Evolutionary conservation across 2,113 vertebrate species (phyloP).

Genomic region (Odocoileus virginianus): DNA sequence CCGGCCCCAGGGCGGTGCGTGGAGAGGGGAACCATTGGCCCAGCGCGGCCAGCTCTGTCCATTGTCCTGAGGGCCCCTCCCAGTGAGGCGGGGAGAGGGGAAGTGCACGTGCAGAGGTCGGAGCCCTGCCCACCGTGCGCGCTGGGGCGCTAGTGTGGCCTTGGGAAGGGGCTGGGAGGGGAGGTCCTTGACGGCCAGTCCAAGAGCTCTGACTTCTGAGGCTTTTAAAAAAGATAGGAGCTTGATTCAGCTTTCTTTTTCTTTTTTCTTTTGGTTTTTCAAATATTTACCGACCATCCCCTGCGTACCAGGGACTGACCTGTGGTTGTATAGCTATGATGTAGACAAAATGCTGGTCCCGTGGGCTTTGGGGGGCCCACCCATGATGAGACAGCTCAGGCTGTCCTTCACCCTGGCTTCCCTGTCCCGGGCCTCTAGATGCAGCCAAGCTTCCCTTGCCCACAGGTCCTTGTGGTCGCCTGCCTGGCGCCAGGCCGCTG

Average conservation of each 20-base stretch:
- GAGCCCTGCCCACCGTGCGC: neutral
- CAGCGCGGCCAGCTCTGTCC: accelerated
- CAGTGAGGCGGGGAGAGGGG: neutral
- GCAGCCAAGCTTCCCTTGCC: neutral
- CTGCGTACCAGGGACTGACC: neutral
- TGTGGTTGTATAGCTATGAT: neutral
- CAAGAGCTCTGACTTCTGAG: neutral
- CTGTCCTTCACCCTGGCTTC: neutral
- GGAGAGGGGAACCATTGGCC: neutral
- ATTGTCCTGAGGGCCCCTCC: neutral
- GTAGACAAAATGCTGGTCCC: neutral
- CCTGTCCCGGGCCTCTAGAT: neutral
- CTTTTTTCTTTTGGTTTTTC: neutral
- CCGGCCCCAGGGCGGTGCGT: neutral
- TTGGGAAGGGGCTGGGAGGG: neutral
- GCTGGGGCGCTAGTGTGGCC: neutral
- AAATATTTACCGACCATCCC: neutral
- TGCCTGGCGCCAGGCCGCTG: neutral
- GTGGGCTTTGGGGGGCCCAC: neutral
- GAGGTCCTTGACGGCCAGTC: neutral
- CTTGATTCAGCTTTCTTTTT: neutral
- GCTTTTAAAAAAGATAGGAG: neutral
- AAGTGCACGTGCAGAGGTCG: accelerated
- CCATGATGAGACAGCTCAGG: neutral
- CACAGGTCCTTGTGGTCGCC: neutral